These are phyloP conservation scores for Drosophila melanocephala DNA, from an alignment of 2,888 invertebrate species.

Conservation along the genomic window DNA sequence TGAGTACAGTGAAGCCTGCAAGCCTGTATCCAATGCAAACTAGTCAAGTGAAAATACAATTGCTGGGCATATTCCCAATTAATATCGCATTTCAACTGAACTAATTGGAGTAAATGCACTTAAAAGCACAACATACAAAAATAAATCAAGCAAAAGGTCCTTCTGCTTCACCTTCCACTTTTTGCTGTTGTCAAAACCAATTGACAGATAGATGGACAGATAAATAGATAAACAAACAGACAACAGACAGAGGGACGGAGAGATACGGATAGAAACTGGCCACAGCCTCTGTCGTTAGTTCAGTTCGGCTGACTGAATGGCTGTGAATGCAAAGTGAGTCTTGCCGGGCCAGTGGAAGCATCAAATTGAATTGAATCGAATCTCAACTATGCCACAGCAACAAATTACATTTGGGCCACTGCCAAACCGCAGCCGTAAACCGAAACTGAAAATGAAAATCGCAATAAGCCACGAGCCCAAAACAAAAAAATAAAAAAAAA, in stretches of 20 bases:
- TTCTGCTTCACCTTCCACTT: background rate
- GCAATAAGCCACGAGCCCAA: constrained; percentile 46
- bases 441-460: constrained; percentile 55
- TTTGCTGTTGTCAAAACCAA: constrained; percentile 1
- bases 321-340: constrained; percentile 14
- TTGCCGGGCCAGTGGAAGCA: background rate
- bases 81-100: constrained; percentile 23
- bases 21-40: background rate
- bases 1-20: constrained; percentile 27
- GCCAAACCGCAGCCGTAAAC: constrained; percentile 52
- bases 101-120: constrained; percentile 33
- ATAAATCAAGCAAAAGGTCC: constrained; percentile 1
- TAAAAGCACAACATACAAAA: constrained; percentile 10
- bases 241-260: background rate
- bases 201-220: constrained; percentile 3
- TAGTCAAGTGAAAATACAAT: constrained; percentile 14
- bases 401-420: constrained; percentile 58
- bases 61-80: constrained; percentile 27
- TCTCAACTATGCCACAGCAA: constrained; percentile 33
- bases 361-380: constrained; percentile 16
- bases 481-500: background rate
- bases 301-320: constrained; percentile 2
- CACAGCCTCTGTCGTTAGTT: constrained; percentile 17
- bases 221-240: background rate
- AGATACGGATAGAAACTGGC: background rate